phyloP scores from a whole-genome alignment of 2,113 vertebrate species.

The Scartelaos histophorus region DNA sequence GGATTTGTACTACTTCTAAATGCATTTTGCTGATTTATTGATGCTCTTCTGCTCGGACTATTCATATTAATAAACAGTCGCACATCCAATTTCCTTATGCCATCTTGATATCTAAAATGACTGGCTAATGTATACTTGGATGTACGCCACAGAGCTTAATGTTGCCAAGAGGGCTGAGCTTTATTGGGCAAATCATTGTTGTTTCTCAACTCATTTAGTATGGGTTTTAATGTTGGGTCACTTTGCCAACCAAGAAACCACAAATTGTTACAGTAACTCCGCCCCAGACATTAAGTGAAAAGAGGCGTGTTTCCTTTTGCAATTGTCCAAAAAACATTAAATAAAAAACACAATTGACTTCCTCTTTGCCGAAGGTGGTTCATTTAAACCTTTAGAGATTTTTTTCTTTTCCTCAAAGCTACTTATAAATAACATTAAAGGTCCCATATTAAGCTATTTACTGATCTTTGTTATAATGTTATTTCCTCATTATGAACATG shows the following conservation, averaged over 20 bases:
- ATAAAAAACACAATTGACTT: not conserved
- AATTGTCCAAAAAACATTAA: not conserved
- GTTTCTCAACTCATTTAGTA: constrained; percentile 3
- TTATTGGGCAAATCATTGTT: constrained; percentile 2
- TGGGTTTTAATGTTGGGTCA: not conserved
- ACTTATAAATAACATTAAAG: no score
- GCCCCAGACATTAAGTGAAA: not conserved
- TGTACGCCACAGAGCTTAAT: not conserved
- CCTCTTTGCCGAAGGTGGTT: not conserved
- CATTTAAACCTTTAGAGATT: not conserved
- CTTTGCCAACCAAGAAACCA: not conserved
- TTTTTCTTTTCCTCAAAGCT: not conserved
- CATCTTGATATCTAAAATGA: constrained; percentile 1
- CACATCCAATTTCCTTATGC: constrained; percentile 7
- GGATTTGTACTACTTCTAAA: not conserved
- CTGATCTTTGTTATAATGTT: no score
- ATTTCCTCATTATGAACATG: no score
- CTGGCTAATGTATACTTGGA: constrained; percentile 5
- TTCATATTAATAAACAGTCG: constrained; percentile 6
- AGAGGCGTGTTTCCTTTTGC: not conserved
- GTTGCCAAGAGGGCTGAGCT: not conserved
- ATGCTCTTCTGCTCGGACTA: not conserved
- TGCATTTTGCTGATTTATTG: constrained; percentile 4
- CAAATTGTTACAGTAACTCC: not conserved
- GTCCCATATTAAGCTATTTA: no score